Percentiles rank a stretch among this genome's conserved stretches.
These are phyloP conservation scores for Pseudanteris insignis DNA, from an alignment of 2,888 invertebrate species.

Conservation along the genomic window DNA sequence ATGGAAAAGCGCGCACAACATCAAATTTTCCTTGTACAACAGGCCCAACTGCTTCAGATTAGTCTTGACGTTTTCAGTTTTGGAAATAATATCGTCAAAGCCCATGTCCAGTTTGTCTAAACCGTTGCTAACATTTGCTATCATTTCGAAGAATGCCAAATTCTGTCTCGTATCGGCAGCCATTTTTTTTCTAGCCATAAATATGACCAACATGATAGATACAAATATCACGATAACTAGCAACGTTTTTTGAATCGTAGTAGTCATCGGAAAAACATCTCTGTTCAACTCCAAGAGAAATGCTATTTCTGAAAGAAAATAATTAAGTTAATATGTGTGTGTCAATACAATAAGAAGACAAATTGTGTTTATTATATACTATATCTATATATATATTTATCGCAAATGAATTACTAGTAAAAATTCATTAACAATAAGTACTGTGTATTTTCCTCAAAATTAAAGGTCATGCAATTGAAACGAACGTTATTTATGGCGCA, in stretches of 20 bases:
- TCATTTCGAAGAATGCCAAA: constrained; percentile 47
- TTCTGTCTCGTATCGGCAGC: constrained; percentile 43
- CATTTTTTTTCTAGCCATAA: constrained; percentile 46
- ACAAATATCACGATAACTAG: constrained; percentile 45
- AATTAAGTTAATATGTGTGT: too few relatives aligned
- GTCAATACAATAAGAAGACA: too few relatives aligned
- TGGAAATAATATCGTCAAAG: constrained; percentile 49
- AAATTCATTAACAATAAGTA: too few relatives aligned
- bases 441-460: too few relatives aligned
- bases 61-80: constrained; percentile 47
- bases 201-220: constrained; percentile 41
- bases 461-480: too few relatives aligned
- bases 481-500: too few relatives aligned
- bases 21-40: constrained; percentile 50
- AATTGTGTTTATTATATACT: too few relatives aligned
- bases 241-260: constrained; percentile 44
- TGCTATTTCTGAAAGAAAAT: constrained; percentile 1
- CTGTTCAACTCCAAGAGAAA: not conserved
- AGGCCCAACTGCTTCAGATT: constrained; percentile 46
- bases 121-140: constrained; percentile 54
- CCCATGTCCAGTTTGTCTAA: constrained; percentile 52
- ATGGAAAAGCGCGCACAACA: constrained; percentile 47
- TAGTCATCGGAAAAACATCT: constrained; percentile 26
- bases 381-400: too few relatives aligned
- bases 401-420: too few relatives aligned